Evolutionary conservation across 2,888 invertebrate species (phyloP), one percentile per base, ranked within the genome.

Genomic region (Pseudococcus jackbeardsleyi): DNA sequence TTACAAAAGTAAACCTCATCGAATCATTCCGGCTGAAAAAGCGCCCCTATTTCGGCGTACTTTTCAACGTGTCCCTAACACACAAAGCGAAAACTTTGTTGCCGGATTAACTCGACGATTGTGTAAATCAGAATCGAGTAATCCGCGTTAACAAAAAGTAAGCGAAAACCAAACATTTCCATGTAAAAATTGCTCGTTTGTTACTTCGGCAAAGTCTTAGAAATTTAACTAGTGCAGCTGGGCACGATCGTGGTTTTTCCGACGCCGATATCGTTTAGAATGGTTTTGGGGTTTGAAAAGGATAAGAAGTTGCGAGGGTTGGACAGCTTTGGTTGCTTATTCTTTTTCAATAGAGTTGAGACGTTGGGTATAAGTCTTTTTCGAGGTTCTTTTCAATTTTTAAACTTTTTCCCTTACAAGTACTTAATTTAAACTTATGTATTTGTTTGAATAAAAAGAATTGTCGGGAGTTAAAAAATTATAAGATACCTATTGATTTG

Each of bases 11-110:
- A 72, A 72, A 72, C 72, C 72, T 72, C 26, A 72, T 33, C 26
- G 26, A 72, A 72, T 72, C 72, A 72, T 72, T 72, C 33, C 72
- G n/a, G 72, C 33, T 72, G 72, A 39, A 72, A 72, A 72, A 72
- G 17, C 72, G 72, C 72, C 72, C 72, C 72, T 33, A 33, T 72
- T 72, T 72, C 12, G 33, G 72, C 26, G 11, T 39, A 72, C 72
- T 33, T 72, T 17, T 26, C 33, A 72, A 33, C 72, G 33, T 17
- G 72, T 72, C 33, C 33, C 15, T 17, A 72, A 72, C 72, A 39
- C 72, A 33, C 72, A 72, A 72, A 72, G 72, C 33, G 64, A 64
- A 72, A 72, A 72, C 33, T 33, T 33, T 72, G 42, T 5, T 11
- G 17, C 15, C 17, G 33, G 33, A 72, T 33, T 72, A 68, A 17